Evolutionary conservation across 1,140 invertebrate species (phyloP), one percentile per base, ranked within the genome.

Genomic region (Macrostomum lignano): DNA sequence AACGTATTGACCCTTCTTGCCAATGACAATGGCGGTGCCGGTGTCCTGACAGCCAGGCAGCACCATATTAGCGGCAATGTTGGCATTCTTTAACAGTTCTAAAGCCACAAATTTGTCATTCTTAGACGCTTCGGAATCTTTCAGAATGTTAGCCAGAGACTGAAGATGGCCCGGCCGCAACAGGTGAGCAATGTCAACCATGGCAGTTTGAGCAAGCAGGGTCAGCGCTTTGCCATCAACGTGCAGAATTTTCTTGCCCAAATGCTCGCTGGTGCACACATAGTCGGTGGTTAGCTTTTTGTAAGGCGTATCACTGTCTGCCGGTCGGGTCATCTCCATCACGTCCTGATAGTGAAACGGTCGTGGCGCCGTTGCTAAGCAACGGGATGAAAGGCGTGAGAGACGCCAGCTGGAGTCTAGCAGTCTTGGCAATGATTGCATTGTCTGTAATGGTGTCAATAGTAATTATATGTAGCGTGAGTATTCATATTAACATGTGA

Each of bases 1-100:
- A 9, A 59, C 55, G 46, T 48, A 50, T 43, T 59, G 55, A 13
- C 55, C 55, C 39, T 55, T 57, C 42, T 59, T 59, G 55, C 55
- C 55, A 47, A 59, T 56, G 35, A 49, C 49, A 25, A 59, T 59
- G 20, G 55, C 55, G 31, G 55, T 59, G 7, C 55, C 55, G 21
- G 55, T 59, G 37, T 59, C 55, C 38, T 59, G 55, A 35, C 55
- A 59, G 6, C 55, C 54, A 25, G 55, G 55, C 2, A 59, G 36
- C 1, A 59, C 42, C 55, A 57, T 57, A 7, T 43, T 45, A 31
- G 55, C 48, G 13, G 55, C 55, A 35, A 59, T 53, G 35, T 49
- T 53, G 3, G 55, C 55, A 47, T 59, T 59, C 39, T 59, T 59
- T 37, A 59, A 37, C n/a, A 59, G 38, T 38, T 59, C 55, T 19